Evolutionary conservation across 2,888 invertebrate species (phyloP).

Genomic region (Thera obeliscata): DNA sequence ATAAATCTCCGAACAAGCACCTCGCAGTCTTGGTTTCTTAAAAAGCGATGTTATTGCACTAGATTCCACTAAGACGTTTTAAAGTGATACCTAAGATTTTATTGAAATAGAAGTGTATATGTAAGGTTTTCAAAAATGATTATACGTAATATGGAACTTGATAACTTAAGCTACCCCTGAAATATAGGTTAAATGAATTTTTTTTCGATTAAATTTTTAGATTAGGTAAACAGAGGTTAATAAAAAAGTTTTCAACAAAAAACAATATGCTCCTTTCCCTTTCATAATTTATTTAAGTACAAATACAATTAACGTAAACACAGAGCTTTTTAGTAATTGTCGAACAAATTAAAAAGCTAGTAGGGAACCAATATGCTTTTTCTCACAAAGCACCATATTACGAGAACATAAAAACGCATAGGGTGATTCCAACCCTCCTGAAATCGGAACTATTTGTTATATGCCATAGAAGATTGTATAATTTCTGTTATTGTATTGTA

Average conservation of each 20-base stretch:
- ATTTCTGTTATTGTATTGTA: constrained; percentile 68
- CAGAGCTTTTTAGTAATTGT: neutral
- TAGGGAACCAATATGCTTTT: neutral
- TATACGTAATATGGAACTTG: too few species aligned
- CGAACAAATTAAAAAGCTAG: neutral
- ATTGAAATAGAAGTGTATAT: too few species aligned
- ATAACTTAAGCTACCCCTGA: too few species aligned
- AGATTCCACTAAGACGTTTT: neutral
- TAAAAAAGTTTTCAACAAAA: too few species aligned
- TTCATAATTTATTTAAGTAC: too few species aligned
- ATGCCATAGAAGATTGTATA: constrained; percentile 52
- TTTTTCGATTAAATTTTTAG: too few species aligned
- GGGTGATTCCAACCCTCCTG: constrained; percentile 31
- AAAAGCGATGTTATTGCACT: neutral
- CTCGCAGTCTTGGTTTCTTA: neutral
- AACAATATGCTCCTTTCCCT: too few species aligned
- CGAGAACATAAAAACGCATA: constrained; percentile 15
- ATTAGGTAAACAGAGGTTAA: too few species aligned
- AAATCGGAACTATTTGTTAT: constrained; percentile 47
- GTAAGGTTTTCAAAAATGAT: too few species aligned
- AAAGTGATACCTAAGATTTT: neutral
- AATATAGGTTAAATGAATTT: too few species aligned
- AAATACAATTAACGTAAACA: too few species aligned
- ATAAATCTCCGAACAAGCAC: constrained; percentile 29
- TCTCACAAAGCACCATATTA: constrained; percentile 14